Conservation (phyloP, 2,113 vertebrate species). For the Scopus umbretta region DNA sequence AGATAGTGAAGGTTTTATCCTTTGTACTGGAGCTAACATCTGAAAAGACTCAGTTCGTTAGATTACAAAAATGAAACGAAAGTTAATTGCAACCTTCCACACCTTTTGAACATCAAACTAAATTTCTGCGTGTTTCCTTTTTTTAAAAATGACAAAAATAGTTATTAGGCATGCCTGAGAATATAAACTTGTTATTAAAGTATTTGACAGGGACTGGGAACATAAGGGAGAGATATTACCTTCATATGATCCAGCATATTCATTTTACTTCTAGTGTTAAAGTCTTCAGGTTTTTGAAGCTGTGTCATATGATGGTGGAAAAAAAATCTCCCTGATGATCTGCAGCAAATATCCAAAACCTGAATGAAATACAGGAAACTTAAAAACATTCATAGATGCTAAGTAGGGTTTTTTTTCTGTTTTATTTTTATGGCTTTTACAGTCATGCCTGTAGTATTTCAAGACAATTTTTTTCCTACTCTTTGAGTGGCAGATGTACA, state of each 20-base stretch:
- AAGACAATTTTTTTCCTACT: neutral
- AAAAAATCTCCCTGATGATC: neutral
- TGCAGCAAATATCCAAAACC: neutral
- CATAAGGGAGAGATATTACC: neutral
- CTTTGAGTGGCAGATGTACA: neutral
- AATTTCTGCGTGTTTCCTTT: neutral
- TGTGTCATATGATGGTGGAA: neutral
- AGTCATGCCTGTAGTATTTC: neutral
- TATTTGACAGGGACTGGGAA: neutral
- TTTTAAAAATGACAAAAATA: neutral
- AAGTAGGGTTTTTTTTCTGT: neutral
- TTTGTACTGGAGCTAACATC: neutral
- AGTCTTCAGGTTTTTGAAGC: neutral
- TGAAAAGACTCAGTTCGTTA: neutral
- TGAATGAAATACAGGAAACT: neutral
- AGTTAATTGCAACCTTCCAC: neutral
- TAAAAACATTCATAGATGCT: neutral
- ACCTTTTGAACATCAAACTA: neutral
- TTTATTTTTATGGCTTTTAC: neutral
- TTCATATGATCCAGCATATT: neutral
- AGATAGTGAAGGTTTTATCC: neutral
- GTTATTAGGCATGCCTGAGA: neutral
- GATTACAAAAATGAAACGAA: neutral
- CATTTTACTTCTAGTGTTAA: neutral
- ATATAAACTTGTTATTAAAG: neutral